Percentiles rank a stretch among this genome's conserved stretches.
phyloP scores from a whole-genome alignment of 1,140 invertebrate species.

The Gryon sp. region DNA sequence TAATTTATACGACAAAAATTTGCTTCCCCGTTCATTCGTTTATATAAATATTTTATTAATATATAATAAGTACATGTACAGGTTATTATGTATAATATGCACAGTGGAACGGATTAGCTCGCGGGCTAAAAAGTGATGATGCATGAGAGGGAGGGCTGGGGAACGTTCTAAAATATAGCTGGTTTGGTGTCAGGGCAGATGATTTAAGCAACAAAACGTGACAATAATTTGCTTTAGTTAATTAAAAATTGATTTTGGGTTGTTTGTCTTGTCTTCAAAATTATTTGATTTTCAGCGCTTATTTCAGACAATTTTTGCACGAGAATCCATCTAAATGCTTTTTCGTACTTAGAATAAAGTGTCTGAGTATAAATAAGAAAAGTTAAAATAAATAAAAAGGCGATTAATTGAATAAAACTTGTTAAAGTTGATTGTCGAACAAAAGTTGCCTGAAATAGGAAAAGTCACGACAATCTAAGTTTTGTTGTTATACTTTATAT shows the following conservation, averaged over 20 bases:
- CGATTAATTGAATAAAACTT: too few species aligned
- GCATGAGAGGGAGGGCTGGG: slow-evolving; percentile 15
- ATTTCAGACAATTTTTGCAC: neutral
- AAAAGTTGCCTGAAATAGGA: slow-evolving; percentile 21
- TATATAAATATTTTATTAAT: slow-evolving; percentile 56
- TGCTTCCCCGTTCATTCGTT: slow-evolving; percentile 33
- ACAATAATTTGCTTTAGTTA: too few species aligned
- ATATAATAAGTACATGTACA: slow-evolving; percentile 62
- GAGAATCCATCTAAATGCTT: too few species aligned
- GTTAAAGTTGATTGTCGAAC: too few species aligned
- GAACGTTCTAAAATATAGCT: too few species aligned
- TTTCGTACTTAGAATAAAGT: too few species aligned
- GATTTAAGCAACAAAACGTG: slow-evolving; percentile 39
- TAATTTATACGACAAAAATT: slow-evolving; percentile 52
- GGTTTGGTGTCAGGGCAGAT: too few species aligned
- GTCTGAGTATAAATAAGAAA: too few species aligned
- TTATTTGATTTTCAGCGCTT: slow-evolving; percentile 2
- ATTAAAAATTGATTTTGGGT: too few species aligned
- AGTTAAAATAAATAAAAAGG: too few species aligned
- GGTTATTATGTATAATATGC: slow-evolving; percentile 70
- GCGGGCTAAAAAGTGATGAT: slow-evolving; percentile 65
- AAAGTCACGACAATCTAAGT: slow-evolving; percentile 5
- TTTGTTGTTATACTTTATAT: slow-evolving; percentile 7
- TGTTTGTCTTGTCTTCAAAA: neutral
- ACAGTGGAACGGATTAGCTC: slow-evolving; percentile 78